Conservation (phyloP, 2,113 vertebrate genomes). For the Trogon surrucura region DNA sequence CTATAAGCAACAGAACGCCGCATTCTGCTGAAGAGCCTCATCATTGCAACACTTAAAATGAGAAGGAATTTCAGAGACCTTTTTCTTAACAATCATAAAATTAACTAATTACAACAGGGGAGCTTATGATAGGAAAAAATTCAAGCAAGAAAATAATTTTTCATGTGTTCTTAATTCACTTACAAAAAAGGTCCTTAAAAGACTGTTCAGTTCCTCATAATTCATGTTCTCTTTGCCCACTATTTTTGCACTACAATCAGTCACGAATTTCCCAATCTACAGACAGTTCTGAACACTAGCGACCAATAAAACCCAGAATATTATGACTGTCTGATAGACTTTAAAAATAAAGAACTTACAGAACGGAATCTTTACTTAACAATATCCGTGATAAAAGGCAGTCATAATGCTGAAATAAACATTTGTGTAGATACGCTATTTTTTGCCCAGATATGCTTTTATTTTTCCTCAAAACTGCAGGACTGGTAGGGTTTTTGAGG, state of each 20-base stretch:
- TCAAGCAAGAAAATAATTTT: neutral
- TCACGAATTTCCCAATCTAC: neutral
- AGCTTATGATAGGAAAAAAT: neutral
- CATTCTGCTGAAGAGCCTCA: neutral
- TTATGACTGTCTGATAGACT: neutral
- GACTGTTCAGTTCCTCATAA: neutral
- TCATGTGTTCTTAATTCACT: neutral
- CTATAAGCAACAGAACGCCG: neutral
- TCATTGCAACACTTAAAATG: neutral
- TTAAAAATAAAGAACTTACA: neutral
- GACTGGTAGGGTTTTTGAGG: rapidly evolving
- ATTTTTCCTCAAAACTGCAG: neutral
- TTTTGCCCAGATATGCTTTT: neutral
- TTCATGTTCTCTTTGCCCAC: neutral
- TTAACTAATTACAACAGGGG: neutral
- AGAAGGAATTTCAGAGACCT: neutral
- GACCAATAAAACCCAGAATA: neutral
- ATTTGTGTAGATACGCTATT: neutral
- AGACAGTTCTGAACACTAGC: neutral
- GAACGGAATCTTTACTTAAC: neutral
- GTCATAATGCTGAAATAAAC: neutral
- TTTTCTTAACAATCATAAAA: neutral
- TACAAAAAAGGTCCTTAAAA: neutral
- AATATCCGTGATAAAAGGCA: neutral
- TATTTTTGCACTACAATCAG: neutral